Conservation (phyloP, 2,888 invertebrate species). For the Loripinus fragilis region DNA sequence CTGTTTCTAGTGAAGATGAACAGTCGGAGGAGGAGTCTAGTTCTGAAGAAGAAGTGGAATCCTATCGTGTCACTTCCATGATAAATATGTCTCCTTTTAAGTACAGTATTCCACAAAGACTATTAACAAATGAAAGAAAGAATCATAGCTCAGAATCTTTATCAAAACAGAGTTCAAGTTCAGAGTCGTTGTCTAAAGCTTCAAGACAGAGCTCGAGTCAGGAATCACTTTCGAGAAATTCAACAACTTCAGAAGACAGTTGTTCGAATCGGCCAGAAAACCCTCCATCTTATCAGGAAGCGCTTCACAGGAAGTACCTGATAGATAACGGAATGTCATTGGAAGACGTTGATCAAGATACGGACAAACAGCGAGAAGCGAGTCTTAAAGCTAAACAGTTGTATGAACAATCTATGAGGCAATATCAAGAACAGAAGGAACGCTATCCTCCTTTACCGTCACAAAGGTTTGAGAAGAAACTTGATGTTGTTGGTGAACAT, state of each 20-base stretch:
- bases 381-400: slow-evolving; percentile 75
- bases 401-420: slow-evolving; percentile 75
- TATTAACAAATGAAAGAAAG: slow-evolving; percentile 19
- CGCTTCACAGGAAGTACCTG: slow-evolving; percentile 73
- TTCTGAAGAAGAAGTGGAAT: slow-evolving; percentile 37
- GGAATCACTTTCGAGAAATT: slow-evolving; percentile 41
- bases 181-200: slow-evolving; percentile 41
- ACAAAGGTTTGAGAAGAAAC: slow-evolving; percentile 51
- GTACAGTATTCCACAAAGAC: slow-evolving; percentile 39
- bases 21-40: slow-evolving; percentile 18
- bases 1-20: slow-evolving; percentile 57
- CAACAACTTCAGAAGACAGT: slow-evolving; percentile 29
- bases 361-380: slow-evolving; percentile 67
- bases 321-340: slow-evolving; percentile 64
- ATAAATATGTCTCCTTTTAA: slow-evolving; percentile 41
- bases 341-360: slow-evolving; percentile 63
- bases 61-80: slow-evolving; percentile 38
- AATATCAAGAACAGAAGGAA: slow-evolving; percentile 57
- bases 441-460: slow-evolving; percentile 40
- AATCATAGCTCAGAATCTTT: neutral
- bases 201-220: slow-evolving; percentile 40
- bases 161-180: slow-evolving; percentile 38
- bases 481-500: slow-evolving; percentile 46
- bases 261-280: slow-evolving; percentile 65
- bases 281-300: slow-evolving; percentile 79